Conservation (phyloP, 2,888 invertebrate genomes). For the Euproctis similis region DNA sequence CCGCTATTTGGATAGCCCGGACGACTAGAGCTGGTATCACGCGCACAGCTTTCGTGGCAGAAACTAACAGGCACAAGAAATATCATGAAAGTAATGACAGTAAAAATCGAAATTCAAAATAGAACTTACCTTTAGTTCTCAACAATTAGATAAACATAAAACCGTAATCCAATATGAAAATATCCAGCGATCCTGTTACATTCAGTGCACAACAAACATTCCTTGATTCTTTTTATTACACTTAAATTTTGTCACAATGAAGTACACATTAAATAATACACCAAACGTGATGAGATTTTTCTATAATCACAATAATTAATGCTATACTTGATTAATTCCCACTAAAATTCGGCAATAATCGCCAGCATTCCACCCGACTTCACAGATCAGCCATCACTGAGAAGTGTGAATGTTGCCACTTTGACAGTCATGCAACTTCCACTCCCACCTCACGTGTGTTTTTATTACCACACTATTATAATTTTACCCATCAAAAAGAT, state of each 20-base stretch:
- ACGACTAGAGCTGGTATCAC: constrained; percentile 40
- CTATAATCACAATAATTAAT: constrained; percentile 43
- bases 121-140: constrained; percentile 56
- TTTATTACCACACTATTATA: constrained; percentile 29
- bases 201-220: constrained; percentile 67
- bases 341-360: constrained; percentile 56
- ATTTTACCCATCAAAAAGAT: no score
- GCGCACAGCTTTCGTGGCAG: constrained; percentile 57
- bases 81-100: background rate
- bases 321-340: constrained; percentile 56
- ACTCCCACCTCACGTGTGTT: constrained; percentile 42
- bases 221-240: constrained; percentile 55
- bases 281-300: constrained; percentile 34
- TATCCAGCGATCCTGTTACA: constrained; percentile 70
- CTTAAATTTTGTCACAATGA: constrained; percentile 48
- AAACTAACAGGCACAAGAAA: constrained; percentile 16
- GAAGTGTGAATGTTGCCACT: constrained; percentile 58
- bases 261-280: constrained; percentile 51
- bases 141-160: constrained; percentile 57
- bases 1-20: constrained; percentile 57
- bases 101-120: no score
- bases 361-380: constrained; percentile 48
- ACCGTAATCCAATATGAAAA: constrained; percentile 68
- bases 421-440: constrained; percentile 53
- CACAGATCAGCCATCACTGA: constrained; percentile 71